Conservation (phyloP, 1,140 invertebrate species). For the Drosophila kepulauana region DNA sequence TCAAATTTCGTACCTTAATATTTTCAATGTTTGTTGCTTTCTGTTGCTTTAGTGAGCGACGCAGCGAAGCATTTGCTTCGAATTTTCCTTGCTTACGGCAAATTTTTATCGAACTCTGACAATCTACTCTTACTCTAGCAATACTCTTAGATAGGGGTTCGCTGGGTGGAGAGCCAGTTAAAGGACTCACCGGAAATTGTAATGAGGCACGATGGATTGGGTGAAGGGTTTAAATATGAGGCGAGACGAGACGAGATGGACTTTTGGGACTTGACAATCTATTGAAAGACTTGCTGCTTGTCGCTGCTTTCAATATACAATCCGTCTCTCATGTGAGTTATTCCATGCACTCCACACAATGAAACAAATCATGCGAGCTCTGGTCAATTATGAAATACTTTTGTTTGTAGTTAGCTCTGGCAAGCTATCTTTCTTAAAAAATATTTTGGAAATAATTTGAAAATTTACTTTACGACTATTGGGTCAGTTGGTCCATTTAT, state of each 20-base stretch:
- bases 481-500: too few species aligned
- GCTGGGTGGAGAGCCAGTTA: slow-evolving; percentile 15
- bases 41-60: slow-evolving; percentile 17
- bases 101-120: slow-evolving; percentile 68
- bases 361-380: too few species aligned
- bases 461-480: too few species aligned
- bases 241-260: slow-evolving; percentile 1
- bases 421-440: too few species aligned
- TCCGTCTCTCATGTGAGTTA: neutral
- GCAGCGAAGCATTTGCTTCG: slow-evolving; percentile 32
- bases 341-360: neutral
- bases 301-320: neutral
- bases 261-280: slow-evolving; percentile 9
- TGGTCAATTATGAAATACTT: too few species aligned
- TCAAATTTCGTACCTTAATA: slow-evolving; percentile 74
- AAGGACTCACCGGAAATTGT: slow-evolving; percentile 63
- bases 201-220: slow-evolving; percentile 18
- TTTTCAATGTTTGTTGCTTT: slow-evolving; percentile 66
- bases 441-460: too few species aligned
- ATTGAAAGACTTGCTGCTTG: slow-evolving; percentile 23
- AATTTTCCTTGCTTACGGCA: slow-evolving; percentile 64
- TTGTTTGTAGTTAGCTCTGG: too few species aligned
- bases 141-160: neutral
- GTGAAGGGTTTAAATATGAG: too few species aligned
- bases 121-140: slow-evolving; percentile 46